These are phyloP conservation scores for Troides oblongomaculatus DNA, from an alignment of 2,888 invertebrate species.

Conservation along the genomic window DNA sequence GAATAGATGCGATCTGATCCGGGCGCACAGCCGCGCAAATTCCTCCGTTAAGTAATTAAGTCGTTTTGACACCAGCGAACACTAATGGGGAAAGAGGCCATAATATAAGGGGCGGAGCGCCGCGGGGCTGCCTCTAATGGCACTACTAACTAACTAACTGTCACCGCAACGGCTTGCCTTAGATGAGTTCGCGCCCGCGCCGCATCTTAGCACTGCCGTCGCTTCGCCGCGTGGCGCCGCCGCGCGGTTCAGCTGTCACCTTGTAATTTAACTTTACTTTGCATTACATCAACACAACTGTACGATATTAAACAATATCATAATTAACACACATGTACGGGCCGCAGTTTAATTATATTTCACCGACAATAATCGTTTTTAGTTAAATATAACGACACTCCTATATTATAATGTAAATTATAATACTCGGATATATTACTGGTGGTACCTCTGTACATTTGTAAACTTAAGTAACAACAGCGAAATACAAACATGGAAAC, in stretches of 20 bases:
- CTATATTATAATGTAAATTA: too few relatives aligned
- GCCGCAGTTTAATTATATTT: conserved; percentile 30
- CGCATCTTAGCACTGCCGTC: conserved; percentile 30
- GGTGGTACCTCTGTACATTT: too few relatives aligned
- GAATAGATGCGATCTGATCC: conserved; percentile 35
- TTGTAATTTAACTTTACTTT: conserved; percentile 48
- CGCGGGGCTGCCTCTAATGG: conserved; percentile 62
- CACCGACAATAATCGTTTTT: background rate
- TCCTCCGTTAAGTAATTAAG: conserved; percentile 64
- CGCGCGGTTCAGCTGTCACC: conserved; percentile 46
- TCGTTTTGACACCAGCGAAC: conserved; percentile 67
- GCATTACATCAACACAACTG: conserved; percentile 39
- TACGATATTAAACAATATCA: conserved; percentile 48
- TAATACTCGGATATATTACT: too few relatives aligned
- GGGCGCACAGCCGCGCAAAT: conserved; percentile 56
- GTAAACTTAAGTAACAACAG: too few relatives aligned
- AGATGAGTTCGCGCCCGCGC: conserved; percentile 43
- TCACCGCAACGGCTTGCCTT: conserved; percentile 61
- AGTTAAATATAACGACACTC: background rate
- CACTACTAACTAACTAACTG: conserved; percentile 70
- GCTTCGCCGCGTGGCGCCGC: conserved; percentile 32
- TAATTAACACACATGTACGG: conserved; percentile 47
- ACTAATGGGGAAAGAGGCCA: conserved; percentile 60
- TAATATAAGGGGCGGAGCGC: conserved; percentile 45
- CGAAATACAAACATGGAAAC: too few relatives aligned